Percentiles rank a stretch among this genome's conserved stretches.
phyloP scores from a whole-genome alignment of 2,797 vertebrate genomes.

The Sebastes paucispinis region DNA sequence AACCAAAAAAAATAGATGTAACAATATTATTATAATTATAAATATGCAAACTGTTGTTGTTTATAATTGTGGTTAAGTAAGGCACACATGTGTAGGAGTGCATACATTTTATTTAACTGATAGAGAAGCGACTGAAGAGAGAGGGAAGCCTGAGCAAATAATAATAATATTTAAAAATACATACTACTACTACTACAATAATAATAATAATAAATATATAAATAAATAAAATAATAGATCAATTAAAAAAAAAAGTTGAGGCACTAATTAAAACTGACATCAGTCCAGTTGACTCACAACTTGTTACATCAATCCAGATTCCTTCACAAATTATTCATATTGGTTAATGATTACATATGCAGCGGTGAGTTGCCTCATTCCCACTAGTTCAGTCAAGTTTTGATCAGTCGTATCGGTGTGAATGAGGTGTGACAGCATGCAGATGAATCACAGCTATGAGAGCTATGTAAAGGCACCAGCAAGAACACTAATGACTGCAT shows the following conservation, averaged over 20 bases:
- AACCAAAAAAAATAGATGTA: neutral
- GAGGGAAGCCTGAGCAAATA: neutral
- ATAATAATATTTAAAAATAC: neutral
- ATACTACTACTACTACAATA: neutral
- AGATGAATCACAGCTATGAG: constrained; percentile 1
- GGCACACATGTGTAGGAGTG: neutral
- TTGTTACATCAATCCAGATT: neutral
- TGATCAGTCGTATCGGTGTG: neutral
- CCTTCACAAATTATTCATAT: neutral
- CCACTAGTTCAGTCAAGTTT: neutral
- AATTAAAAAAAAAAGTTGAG: neutral
- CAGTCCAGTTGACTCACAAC: neutral
- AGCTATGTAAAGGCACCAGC: neutral
- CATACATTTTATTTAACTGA: neutral
- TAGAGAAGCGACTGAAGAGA: neutral
- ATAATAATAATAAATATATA: neutral
- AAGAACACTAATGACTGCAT: neutral
- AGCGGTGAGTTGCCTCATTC: constrained; percentile 9
- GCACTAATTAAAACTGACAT: neutral
- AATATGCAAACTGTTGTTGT: neutral
- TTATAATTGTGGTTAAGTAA: neutral
- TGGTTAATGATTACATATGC: neutral
- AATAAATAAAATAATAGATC: neutral
- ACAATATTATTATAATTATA: neutral
- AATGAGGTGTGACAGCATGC: constrained; percentile 17